Evolutionary conservation across 2,113 vertebrate genomes (phyloP).

Genomic region (Bothrops jararaca): DNA sequence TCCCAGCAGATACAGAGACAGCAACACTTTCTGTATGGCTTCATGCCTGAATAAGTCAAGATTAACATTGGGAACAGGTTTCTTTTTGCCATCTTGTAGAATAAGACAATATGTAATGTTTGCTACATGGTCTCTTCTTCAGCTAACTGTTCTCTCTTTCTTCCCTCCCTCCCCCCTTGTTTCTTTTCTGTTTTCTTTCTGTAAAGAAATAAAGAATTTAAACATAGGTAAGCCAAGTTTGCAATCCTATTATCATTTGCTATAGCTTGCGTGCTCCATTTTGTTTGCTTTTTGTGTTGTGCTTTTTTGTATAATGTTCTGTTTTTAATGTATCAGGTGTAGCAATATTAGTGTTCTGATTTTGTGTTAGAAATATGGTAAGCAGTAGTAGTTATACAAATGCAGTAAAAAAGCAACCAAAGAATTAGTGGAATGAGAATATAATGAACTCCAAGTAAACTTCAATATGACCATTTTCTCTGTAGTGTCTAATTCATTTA

Average conservation of each 20-base stretch:
- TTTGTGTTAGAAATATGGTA: constrained; percentile 77
- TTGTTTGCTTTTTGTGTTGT: constrained; percentile 75
- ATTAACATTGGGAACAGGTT: constrained; percentile 52
- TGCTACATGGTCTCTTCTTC: constrained; percentile 73
- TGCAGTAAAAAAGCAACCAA: constrained; percentile 76
- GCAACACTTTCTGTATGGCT: constrained; percentile 1
- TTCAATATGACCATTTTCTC: constrained; percentile 54
- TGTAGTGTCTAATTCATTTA: constrained; percentile 67
- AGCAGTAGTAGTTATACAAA: constrained; percentile 74
- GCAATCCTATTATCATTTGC: constrained; percentile 74
- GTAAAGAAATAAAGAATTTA: constrained; percentile 99
- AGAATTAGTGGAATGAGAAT: constrained; percentile 69
- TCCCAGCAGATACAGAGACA: constrained; percentile 5
- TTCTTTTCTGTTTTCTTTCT: constrained; percentile 77
- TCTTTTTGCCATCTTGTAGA: constrained; percentile 55
- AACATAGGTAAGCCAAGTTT: constrained; percentile 92
- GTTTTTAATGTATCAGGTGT: constrained; percentile 74
- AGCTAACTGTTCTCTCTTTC: constrained; percentile 79
- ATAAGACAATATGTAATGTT: constrained; percentile 72
- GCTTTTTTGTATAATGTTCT: constrained; percentile 71
- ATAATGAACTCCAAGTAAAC: constrained; percentile 71
- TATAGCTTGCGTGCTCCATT: constrained; percentile 72
- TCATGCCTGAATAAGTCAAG: constrained; percentile 46
- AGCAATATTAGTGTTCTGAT: constrained; percentile 75
- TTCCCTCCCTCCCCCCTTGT: constrained; percentile 8